Evolutionary conservation across 2,113 vertebrate genomes (phyloP).

Genomic region (Calypte anna): DNA sequence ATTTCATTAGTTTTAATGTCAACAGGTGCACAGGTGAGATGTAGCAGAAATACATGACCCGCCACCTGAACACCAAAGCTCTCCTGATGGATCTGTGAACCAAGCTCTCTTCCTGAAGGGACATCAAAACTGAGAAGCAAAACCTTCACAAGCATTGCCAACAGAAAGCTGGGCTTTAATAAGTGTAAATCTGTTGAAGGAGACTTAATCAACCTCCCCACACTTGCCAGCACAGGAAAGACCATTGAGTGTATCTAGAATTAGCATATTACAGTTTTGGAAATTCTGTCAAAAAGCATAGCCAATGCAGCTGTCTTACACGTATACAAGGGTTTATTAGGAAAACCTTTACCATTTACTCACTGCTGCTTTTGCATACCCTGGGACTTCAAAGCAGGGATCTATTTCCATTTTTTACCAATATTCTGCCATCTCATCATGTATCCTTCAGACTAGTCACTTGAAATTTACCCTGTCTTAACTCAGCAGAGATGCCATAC

Average conservation of each 20-base stretch:
- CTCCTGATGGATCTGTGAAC: fast-evolving
- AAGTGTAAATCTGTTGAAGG: background rate
- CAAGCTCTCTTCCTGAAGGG: background rate
- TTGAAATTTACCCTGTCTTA: background rate
- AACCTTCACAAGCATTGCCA: background rate
- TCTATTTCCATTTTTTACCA: background rate
- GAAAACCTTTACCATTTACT: background rate
- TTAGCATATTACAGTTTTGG: background rate
- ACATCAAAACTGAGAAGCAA: background rate
- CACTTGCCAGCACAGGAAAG: background rate
- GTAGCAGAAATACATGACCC: background rate
- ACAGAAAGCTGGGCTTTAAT: background rate
- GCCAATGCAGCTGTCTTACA: background rate
- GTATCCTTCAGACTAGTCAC: fast-evolving
- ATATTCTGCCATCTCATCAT: fast-evolving
- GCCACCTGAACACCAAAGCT: background rate
- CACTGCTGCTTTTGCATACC: too few relatives aligned
- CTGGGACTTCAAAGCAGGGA: background rate
- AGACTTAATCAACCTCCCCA: background rate
- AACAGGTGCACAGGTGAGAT: background rate
- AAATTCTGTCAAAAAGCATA: background rate
- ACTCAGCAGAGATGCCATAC: fast-evolving
- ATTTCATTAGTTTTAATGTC: background rate
- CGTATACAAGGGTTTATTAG: background rate
- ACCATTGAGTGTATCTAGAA: background rate